phyloP scores from a whole-genome alignment of 2,888 invertebrate genomes.

The Elmis aenea region DNA sequence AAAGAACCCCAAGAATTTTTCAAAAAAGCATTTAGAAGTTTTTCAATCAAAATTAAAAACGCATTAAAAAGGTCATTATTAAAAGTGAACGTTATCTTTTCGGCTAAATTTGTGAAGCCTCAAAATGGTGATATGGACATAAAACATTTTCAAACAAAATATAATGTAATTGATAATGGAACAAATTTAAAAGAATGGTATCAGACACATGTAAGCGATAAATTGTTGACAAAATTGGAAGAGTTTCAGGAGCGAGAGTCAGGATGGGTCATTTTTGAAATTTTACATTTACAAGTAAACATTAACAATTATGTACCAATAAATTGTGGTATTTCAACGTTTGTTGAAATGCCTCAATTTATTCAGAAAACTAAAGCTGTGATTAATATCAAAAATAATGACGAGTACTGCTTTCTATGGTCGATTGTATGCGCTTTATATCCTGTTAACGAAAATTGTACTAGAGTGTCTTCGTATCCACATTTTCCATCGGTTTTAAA shows the following conservation, averaged over 20 bases:
- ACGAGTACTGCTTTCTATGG: too few relatives aligned
- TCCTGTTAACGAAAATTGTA: slow-evolving; percentile 16
- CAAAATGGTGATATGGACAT: slow-evolving; percentile 17
- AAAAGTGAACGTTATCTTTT: slow-evolving; percentile 17
- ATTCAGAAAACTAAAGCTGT: slow-evolving; percentile 22
- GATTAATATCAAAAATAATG: slow-evolving; percentile 25
- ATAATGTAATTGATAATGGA: slow-evolving; percentile 16
- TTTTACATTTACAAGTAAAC: slow-evolving; percentile 13
- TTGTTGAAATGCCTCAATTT: slow-evolving; percentile 14
- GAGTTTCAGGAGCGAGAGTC: slow-evolving; percentile 26
- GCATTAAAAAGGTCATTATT: too few relatives aligned
- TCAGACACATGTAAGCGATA: slow-evolving; percentile 11
- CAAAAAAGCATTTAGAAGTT: slow-evolving; percentile 11
- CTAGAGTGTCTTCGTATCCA: too few relatives aligned
- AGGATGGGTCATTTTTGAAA: slow-evolving; percentile 23
- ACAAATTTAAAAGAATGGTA: too few relatives aligned
- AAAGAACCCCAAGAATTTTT: slow-evolving; percentile 3
- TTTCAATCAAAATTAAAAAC: slow-evolving; percentile 13
- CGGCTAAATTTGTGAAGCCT: too few relatives aligned
- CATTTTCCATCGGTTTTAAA: slow-evolving; percentile 15
- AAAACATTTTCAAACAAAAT: too few relatives aligned
- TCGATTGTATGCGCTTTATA: too few relatives aligned
- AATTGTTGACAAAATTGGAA: slow-evolving; percentile 20
- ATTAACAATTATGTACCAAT: slow-evolving; percentile 14
- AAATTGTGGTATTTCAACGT: slow-evolving; percentile 23